phyloP scores from a whole-genome alignment of 2,888 invertebrate species.

The Seira sanloemensis region DNA sequence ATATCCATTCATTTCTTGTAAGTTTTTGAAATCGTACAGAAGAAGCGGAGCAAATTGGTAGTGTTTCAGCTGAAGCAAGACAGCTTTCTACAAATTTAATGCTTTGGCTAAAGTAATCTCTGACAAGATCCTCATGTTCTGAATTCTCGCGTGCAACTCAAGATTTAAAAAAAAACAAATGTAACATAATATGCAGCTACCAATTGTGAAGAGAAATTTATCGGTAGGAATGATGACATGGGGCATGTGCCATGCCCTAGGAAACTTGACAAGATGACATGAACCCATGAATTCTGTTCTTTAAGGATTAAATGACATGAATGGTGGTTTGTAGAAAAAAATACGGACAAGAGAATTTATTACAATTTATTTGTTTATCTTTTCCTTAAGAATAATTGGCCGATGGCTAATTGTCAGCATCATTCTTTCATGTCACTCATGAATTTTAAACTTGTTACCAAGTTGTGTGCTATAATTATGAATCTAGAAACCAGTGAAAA shows the following conservation, averaged over 20 bases:
- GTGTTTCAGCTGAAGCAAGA: too few relatives aligned
- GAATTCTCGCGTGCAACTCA: neutral
- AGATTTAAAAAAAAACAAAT: neutral
- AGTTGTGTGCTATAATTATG: neutral
- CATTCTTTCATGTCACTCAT: too few relatives aligned
- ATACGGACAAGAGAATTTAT: too few relatives aligned
- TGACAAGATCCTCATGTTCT: neutral
- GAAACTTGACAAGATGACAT: conserved; percentile 45
- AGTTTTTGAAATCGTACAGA: too few relatives aligned
- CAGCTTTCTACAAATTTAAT: neutral
- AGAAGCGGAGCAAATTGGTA: too few relatives aligned
- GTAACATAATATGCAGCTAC: neutral
- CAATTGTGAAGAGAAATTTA: conserved; percentile 29
- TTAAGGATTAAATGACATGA: neutral
- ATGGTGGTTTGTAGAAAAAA: conserved; percentile 18
- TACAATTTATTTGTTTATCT: neutral
- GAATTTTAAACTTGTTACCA: neutral
- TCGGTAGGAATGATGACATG: conserved; percentile 38
- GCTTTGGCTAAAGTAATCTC: neutral
- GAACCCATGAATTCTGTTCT: conserved; percentile 22
- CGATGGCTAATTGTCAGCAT: neutral
- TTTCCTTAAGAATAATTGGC: neutral
- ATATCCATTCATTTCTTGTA: too few relatives aligned
- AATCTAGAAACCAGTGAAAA: neutral
- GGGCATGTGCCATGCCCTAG: conserved; percentile 44